phyloP scores from a whole-genome alignment of 2,888 invertebrate genomes.

The Drosophila macrospina region DNA sequence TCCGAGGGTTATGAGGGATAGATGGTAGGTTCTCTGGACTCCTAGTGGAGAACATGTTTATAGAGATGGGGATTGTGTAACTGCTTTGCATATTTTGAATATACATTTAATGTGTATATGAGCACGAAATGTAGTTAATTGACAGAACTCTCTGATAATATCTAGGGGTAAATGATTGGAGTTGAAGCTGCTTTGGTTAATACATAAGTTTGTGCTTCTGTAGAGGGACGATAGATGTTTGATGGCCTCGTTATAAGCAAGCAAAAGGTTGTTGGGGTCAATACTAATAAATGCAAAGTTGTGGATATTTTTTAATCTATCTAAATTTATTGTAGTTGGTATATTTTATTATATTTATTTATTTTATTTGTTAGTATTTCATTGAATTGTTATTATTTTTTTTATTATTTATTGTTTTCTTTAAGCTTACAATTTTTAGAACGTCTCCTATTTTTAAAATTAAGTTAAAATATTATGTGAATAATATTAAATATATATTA shows the following conservation, averaged over 20 bases:
- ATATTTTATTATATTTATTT: no score
- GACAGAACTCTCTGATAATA: conserved; percentile 1
- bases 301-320: no score
- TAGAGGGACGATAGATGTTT: no score
- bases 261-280: background rate
- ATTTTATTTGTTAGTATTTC: no score
- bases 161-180: background rate
- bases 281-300: background rate
- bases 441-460: no score
- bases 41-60: background rate
- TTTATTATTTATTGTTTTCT: no score
- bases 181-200: background rate
- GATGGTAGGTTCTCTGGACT: background rate
- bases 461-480: no score
- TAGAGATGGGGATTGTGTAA: background rate
- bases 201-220: background rate
- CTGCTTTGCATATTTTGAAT: conserved; percentile 24
- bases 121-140: conserved; percentile 43
- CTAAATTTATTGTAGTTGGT: no score
- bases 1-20: background rate
- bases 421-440: no score
- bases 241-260: background rate
- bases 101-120: conserved; percentile 31
- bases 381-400: no score
- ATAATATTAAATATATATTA: no score